Base-by-base conservation (phyloP, 37 sponge, comb jelly and placozoan species). In the Halisarca cf. caerulea region DNA sequence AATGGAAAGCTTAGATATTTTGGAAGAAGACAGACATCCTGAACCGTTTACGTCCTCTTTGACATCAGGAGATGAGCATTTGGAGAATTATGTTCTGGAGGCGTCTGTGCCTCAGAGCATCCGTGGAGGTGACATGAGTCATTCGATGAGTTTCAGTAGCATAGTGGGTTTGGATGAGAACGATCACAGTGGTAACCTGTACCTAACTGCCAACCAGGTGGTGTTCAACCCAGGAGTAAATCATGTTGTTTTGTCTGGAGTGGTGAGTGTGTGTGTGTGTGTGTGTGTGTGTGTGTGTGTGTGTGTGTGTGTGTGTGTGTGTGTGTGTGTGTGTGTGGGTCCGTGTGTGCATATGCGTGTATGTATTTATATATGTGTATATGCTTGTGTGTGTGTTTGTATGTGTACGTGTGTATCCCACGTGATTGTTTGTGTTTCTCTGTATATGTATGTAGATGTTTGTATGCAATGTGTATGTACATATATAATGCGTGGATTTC, bases 191-290 rank as follows among this genome's bases (percentile, higher is more conserved):
- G 45, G 45, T 4, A 37, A 74, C 24, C 7, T 74, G n/a, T 74
- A 40, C 25, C 42, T 74, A n/a, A 24, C 25, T 40, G 77, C 77
- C 2, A 39, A 37, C 25, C 18, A 23, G 11, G 44, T 74, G 44
- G 43, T 74, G 20, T 44, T 74, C 44, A 74, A 41, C 11, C 77
- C 77, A 23, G 77, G 77, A 18, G 45, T 20, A n/a, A 74, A 74
- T 37, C 17, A 15, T 41, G 77, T 74, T 25, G 18, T 8, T 23
- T n/a, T 74, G 44, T 14, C 77, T 18, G 77, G 77, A 42, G 38
- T 74, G 77, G 77, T 74, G 15, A 43, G 77, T 74, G 45, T 62
- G 64, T 62, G 64, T 62, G 30, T 62, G 25, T n/a, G 64, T 62
- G 51, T 11, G 51, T 47, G 51, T 11, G 51, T 47, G 51, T 11